These are phyloP conservation scores for Coregonus ussuriensis DNA, from an alignment of 2,797 vertebrate genomes.

Conservation along the genomic window DNA sequence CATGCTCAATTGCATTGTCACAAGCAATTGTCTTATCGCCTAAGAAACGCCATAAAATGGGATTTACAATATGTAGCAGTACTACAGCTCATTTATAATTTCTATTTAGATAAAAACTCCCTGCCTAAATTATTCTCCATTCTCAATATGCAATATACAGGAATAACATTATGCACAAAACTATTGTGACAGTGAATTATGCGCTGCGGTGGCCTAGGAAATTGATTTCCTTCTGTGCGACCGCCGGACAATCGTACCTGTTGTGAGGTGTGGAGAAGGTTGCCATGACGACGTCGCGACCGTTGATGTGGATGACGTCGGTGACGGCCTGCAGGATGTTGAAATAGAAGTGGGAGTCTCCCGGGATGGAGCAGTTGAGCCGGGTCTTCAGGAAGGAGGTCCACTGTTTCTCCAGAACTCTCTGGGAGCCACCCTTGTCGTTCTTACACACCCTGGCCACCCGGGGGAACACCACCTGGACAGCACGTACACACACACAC, in stretches of 20 bases:
- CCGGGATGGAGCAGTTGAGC: conserved; percentile 97
- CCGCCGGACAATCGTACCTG: conserved; percentile 26
- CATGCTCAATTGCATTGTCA: conserved; percentile 77
- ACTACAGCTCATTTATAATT: conserved; percentile 66
- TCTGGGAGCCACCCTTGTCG: conserved; percentile 94
- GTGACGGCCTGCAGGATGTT: conserved; percentile 98
- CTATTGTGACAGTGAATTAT: conserved; percentile 58
- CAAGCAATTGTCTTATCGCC: conserved; percentile 79
- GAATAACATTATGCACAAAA: conserved; percentile 54
- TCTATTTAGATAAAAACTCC: conserved; percentile 71
- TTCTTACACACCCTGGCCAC: conserved; percentile 98
- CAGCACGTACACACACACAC: background rate
- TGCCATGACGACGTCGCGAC: conserved; percentile 92
- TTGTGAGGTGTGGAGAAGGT: conserved; percentile 99
- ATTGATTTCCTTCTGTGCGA: conserved; percentile 33
- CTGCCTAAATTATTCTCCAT: background rate
- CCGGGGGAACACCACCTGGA: conserved; percentile 93
- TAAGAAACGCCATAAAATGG: conserved; percentile 71
- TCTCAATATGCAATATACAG: conserved; percentile 42
- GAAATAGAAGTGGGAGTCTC: conserved; percentile 99
- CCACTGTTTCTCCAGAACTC: conserved; percentile 99
- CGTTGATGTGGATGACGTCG: conserved; percentile 91
- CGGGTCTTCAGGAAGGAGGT: conserved; percentile 97
- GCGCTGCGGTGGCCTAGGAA: conserved; percentile 33
- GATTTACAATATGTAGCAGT: conserved; percentile 70